Base-by-base conservation (phyloP, 1,140 invertebrate genomes). In the Uloborus diversus region DNA sequence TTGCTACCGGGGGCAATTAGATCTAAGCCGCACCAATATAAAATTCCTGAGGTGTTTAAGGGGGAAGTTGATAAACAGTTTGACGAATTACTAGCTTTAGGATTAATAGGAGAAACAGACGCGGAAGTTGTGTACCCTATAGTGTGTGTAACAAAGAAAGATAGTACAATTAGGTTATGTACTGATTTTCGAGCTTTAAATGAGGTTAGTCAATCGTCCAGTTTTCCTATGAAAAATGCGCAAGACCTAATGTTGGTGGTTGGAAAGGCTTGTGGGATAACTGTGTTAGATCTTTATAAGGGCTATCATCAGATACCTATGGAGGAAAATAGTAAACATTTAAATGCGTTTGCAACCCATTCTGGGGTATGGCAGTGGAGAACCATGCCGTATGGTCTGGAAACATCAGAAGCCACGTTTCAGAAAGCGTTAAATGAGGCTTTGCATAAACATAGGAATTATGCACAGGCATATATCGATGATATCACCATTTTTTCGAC, bases 171-270 rank as follows among this genome's bases (percentile, higher is more conserved):
- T 2, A 23, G 51, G 9, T 28, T 71, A 11, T 71, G 68, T 37
- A 25, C 59, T 4, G 68, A 71, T 28, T 71, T 30, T 37, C 11
- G 68, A 57, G 68, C 32, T 13, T 25, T 57, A 57, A 57, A 71
- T n/a, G 32, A 51, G 37, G 51, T 69, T n/a, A 69, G 27, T n/a
- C 27, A 59, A n/a, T 11, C 49, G 47, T 28, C 53, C 13, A 32
- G n/a, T 14, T 71, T 71, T 17, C 53, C 51, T 3, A 71, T 71
- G 53, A 71, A 71, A n/a, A 32, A 71, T 17, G 53, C 53, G 65
- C 65, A 68, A 32, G 65, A 68, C n/a, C 4, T 68, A 35, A 51
- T 68, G 11, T 68, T 68, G 25, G 53, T 20, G 27, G 65, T 11
- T 13, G 28, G 59, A 20, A 62, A n/a, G 32, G 65, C 65, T 27